Percentiles rank a stretch among this genome's conserved stretches.
Evolutionary conservation across 2,888 invertebrate genomes (phyloP).

Genomic region (Lordiphosa fenestrarum): DNA sequence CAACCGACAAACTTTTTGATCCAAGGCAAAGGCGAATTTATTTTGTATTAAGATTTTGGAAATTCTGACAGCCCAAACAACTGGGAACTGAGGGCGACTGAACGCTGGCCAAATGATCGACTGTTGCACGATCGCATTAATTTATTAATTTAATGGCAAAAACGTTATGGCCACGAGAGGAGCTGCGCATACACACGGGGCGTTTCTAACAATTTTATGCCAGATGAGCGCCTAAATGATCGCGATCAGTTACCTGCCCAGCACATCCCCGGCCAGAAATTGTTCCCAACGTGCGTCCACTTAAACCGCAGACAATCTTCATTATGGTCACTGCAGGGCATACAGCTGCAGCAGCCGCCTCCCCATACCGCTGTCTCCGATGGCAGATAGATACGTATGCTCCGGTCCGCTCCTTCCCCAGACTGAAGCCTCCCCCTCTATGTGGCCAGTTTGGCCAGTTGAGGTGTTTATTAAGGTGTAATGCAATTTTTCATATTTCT

Average conservation of each 20-base stretch:
- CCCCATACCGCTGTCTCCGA: slow-evolving; percentile 8
- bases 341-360: slow-evolving; percentile 38
- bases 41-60: slow-evolving; percentile 61
- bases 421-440: neutral
- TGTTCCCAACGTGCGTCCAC: slow-evolving; percentile 63
- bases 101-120: slow-evolving; percentile 33
- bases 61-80: slow-evolving; percentile 54
- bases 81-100: slow-evolving; percentile 3
- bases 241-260: slow-evolving; percentile 62
- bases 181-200: slow-evolving; percentile 57
- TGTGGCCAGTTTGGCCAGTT: slow-evolving; percentile 46
- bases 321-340: slow-evolving; percentile 72
- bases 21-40: slow-evolving; percentile 23
- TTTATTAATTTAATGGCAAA: slow-evolving; percentile 79
- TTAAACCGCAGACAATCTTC: slow-evolving; percentile 76
- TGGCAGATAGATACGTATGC: slow-evolving; percentile 4
- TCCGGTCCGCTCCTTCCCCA: slow-evolving; percentile 3
- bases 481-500: slow-evolving; percentile 64
- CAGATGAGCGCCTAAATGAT: slow-evolving; percentile 74
- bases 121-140: slow-evolving; percentile 74
- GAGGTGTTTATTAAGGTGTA: slow-evolving; percentile 76
- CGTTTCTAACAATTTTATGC: slow-evolving; percentile 78
- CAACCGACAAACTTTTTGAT: slow-evolving; percentile 44
- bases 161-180: slow-evolving; percentile 65
- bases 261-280: slow-evolving; percentile 27